Evolutionary conservation across 2,888 invertebrate species (phyloP).

Genomic region (Amphimallon solstitiale): DNA sequence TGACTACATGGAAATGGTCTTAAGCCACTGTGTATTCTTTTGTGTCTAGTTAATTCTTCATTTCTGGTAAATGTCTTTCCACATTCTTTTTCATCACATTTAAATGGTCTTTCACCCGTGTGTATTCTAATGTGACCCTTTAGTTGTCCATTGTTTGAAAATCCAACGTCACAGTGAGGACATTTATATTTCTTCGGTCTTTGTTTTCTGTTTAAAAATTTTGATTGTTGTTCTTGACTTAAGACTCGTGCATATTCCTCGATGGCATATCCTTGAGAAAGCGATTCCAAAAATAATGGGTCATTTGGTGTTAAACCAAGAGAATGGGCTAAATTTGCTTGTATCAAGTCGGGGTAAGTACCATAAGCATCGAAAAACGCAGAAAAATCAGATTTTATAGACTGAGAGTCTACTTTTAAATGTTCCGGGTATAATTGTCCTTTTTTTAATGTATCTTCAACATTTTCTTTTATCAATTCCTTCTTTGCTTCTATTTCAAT

Average conservation of each 20-base stretch:
- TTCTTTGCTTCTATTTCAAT: background rate
- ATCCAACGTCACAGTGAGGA: conserved; percentile 88
- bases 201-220: conserved; percentile 76
- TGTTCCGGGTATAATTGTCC: background rate
- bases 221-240: conserved; percentile 77
- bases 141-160: conserved; percentile 93
- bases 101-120: conserved; percentile 88
- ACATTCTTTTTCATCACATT: conserved; percentile 85
- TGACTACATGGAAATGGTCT: conserved; percentile 86
- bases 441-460: conserved; percentile 11
- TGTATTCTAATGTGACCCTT: conserved; percentile 93
- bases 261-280: conserved; percentile 67
- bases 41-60: conserved; percentile 91
- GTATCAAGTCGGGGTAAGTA: conserved; percentile 46
- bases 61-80: conserved; percentile 92
- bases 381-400: background rate
- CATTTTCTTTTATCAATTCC: background rate
- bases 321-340: conserved; percentile 47
- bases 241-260: conserved; percentile 78
- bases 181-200: conserved; percentile 93
- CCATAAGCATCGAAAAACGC: conserved; percentile 45
- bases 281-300: conserved; percentile 54
- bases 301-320: conserved; percentile 53
- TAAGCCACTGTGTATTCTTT: conserved; percentile 87
- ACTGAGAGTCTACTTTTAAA: background rate